Evolutionary conservation across 2,113 vertebrate species (phyloP), one percentile per base, ranked within the genome.

Genomic region (Gambusia affinis): DNA sequence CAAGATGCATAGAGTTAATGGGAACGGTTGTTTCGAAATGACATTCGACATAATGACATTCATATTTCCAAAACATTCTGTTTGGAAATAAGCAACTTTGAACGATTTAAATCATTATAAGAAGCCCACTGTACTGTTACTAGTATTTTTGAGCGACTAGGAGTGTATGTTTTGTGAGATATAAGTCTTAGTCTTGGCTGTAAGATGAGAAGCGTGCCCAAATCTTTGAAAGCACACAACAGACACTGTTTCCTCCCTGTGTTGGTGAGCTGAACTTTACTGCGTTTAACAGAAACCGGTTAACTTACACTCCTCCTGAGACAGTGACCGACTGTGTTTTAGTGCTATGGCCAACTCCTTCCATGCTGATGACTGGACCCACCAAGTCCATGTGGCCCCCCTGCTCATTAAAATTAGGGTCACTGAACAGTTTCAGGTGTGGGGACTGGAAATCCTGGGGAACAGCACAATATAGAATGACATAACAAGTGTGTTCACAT

Each of bases 251-350:
- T 57, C 51, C 51, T n/a, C 7, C 8, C 7, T 57, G 44, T 19
- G 28, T 30, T 28, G 4, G n/a, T 28, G 60, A 63, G 61, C 61
- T 19, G 8, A 31, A 63, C 30, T 31, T 33, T n/a, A 33, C 17
- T 31, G 31, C 31, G 24, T 7, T 64, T 35, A 28, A 22, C 22
- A 33, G 29, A 27, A 54, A 11, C 30, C 15, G 3, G 10, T 17
- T 60, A 30, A 97, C 98, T 97, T 95, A 99, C 98, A 97, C 95
- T 88, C 97, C 97, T 84, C 93, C 94, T 27, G 95, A 84, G 12
- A 99, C 95, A 3, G 95, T 86, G 82, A 95, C 90, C 2, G 98
- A 99, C 83, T 96, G 95, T 27, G 96, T 97, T 91, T 95, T 97
- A 70, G 86, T 67, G 1, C 96, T 94, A 2, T 95, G 96, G 71